Evolutionary conservation across 2,888 invertebrate species (phyloP).

Genomic region (Heliconius sara): DNA sequence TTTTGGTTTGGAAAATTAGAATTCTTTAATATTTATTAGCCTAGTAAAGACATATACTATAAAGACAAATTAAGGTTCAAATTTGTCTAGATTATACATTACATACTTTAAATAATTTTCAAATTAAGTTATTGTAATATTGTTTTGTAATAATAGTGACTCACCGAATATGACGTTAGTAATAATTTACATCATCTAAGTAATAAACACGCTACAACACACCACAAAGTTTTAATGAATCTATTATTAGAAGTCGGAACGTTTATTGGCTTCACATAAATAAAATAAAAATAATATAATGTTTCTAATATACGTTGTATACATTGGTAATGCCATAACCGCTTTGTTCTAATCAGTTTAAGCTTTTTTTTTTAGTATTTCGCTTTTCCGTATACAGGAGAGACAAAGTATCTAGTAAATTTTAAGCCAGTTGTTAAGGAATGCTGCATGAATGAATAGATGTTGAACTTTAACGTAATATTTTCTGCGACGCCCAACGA

Average conservation of each 20-base stretch:
- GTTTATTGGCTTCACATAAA: not conserved
- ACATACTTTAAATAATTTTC: not conserved
- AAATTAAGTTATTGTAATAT: not conserved
- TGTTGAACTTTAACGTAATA: no score
- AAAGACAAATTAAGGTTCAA: not conserved
- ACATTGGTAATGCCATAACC: no score
- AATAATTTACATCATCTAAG: not conserved
- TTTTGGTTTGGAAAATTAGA: no score
- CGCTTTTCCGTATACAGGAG: no score
- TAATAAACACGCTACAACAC: not conserved
- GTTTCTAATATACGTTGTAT: no score
- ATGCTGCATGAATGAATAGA: no score
- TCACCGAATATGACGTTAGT: not conserved
- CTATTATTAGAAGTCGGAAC: not conserved
- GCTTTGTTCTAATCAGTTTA: no score
- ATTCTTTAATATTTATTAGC: not conserved
- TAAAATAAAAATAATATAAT: no score
- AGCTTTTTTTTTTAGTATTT: no score
- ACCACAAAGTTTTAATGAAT: not conserved
- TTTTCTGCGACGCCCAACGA: no score
- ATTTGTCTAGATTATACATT: not conserved
- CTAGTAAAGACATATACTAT: not conserved
- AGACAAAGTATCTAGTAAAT: no score
- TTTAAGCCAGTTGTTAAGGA: no score
- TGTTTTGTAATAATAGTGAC: not conserved